Evolutionary conservation across 2,888 invertebrate genomes (phyloP), one percentile per base, ranked within the genome.

Genomic region (Drosophila helvetica): DNA sequence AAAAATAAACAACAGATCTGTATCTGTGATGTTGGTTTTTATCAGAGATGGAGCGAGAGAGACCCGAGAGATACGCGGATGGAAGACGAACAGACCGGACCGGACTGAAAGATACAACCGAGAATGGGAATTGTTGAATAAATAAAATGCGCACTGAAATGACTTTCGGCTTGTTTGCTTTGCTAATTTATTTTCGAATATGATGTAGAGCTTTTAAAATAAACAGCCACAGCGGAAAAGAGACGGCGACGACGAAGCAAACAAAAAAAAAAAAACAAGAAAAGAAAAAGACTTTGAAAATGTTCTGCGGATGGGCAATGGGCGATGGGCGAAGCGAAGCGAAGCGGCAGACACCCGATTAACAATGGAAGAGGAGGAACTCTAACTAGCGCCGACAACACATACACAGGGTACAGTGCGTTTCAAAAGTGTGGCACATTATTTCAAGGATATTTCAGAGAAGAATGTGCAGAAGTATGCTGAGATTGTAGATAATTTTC

Each of bases 171-270:
- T 79, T 74, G 81, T 77, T 71, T 83, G 80, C 73, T 80, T 79
- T 74, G 81, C 78, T 81, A 86, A 86, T 84, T 83, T 83, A 86
- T 83, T 83, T 83, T 83, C 74, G 86, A 83, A 86, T 84, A 86
- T 83, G 86, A 83, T 86, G 83, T 83, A 86, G 86, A 83, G 86
- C 84, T 83, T 86, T 84, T 81, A 76, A 83, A 86, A 86, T 86
- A 83, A 83, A 83, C 84, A 83, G 38, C 27, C 27, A 27, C 1
- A 8, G 27, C 50, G 55, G 38, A 60, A 33, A 33, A 42, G 33
- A 53, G 53, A 53, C 33, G 56, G 30, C 19, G 43, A 22, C 55
- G 33, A 72, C 43, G 33, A 47, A 18, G 61, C 67, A 57, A 52
- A 62, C 65, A 68, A 64, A 48, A 25, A 58, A 12, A 8, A 53